These are phyloP conservation scores for Trichogramma evanescens DNA, from an alignment of 2,888 invertebrate genomes.

Conservation along the genomic window DNA sequence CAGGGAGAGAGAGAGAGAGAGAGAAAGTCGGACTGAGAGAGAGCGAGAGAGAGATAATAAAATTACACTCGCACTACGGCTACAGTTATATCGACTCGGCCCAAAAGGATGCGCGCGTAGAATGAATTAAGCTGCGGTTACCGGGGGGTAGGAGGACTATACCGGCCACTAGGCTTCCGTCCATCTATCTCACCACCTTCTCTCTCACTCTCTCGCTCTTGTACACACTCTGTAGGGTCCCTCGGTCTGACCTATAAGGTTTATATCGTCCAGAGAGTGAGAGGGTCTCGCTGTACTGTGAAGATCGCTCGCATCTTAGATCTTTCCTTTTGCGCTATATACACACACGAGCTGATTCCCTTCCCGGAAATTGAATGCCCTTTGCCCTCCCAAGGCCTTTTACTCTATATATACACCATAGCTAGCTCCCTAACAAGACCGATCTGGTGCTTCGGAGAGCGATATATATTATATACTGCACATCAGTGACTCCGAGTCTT, in stretches of 20 bases:
- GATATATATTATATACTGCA: neutral
- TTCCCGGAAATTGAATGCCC: constrained; percentile 39
- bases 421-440: constrained; percentile 24
- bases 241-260: too few species aligned
- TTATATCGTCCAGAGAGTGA: too few species aligned
- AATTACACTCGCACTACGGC: constrained; percentile 22
- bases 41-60: constrained; percentile 21
- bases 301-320: neutral
- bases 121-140: constrained; percentile 35
- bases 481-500: too few species aligned
- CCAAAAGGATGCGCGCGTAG: neutral
- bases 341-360: constrained; percentile 33
- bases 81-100: neutral
- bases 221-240: neutral
- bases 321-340: neutral
- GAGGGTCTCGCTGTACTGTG: too few species aligned
- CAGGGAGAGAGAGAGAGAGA: neutral
- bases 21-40: constrained; percentile 7
- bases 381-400: too few species aligned
- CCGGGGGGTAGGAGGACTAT: constrained; percentile 2
- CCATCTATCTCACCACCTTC: constrained; percentile 3
- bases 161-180: neutral
- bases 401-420: too few species aligned
- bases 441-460: constrained; percentile 3
- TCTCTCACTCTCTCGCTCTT: neutral